Evolutionary conservation across 2,888 invertebrate species (phyloP).

Genomic region (Miltochrista miniata): DNA sequence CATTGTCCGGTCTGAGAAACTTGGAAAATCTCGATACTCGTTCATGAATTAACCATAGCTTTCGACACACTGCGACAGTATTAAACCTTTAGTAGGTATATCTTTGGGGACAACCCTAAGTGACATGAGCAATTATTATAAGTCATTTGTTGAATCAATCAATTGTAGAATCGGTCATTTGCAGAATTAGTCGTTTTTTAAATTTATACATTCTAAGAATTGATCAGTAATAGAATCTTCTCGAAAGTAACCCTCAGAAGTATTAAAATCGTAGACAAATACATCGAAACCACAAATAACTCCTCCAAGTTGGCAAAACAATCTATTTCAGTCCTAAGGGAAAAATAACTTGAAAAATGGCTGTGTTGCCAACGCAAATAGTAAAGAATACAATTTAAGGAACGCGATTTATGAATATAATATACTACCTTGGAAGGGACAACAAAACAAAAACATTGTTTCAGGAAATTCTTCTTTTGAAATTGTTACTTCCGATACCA

Average conservation of each 20-base stretch:
- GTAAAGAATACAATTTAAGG: neutral
- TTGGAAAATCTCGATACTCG: constrained; percentile 21
- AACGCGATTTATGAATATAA: too few relatives aligned
- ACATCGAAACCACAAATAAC: neutral
- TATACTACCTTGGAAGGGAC: too few relatives aligned
- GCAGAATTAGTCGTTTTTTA: too few relatives aligned
- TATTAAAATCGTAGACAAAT: neutral
- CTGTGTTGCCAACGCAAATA: neutral
- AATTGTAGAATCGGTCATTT: too few relatives aligned
- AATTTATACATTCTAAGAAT: too few relatives aligned
- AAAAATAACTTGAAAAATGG: neutral
- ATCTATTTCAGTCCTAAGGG: neutral
- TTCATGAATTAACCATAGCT: constrained; percentile 38
- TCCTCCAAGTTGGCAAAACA: neutral
- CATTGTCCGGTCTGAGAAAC: constrained; percentile 18
- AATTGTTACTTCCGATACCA: neutral
- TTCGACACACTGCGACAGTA: constrained; percentile 16
- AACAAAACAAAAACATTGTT: too few relatives aligned
- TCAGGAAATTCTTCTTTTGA: neutral
- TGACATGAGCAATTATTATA: constrained; percentile 2
- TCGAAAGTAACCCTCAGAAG: too few relatives aligned
- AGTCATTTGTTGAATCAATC: too few relatives aligned
- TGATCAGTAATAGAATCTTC: too few relatives aligned
- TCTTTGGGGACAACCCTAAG: constrained; percentile 1
- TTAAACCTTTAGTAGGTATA: constrained; percentile 25